Percentiles rank a stretch among this genome's conserved stretches.
phyloP scores from a whole-genome alignment of 2,797 vertebrate genomes.

The Acrossocheilus wenchowensis region DNA sequence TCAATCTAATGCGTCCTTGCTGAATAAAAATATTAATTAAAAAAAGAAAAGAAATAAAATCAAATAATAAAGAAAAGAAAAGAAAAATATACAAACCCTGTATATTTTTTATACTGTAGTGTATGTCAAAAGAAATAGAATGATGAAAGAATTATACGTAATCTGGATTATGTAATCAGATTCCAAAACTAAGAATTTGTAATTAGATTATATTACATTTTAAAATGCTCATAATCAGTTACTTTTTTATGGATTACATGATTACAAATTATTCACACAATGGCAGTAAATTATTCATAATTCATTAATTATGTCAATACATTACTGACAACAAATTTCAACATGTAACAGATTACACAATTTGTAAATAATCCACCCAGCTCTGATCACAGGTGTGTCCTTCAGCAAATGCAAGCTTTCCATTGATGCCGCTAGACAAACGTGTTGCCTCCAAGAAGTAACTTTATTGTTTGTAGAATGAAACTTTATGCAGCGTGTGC shows the following conservation, averaged over 20 bases:
- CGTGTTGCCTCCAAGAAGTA: neutral
- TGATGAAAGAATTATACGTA: no score
- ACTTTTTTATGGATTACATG: no score
- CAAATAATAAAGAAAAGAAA: neutral
- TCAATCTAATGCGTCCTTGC: neutral
- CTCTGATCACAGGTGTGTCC: neutral
- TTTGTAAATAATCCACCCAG: neutral
- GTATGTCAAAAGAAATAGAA: neutral
- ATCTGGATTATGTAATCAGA: no score
- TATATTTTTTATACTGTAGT: neutral
- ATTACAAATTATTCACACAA: no score
- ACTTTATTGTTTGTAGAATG: neutral
- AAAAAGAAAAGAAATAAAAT: neutral
- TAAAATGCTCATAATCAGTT: no score
- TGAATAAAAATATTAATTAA: neutral
- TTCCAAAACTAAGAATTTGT: no score
- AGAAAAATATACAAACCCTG: neutral
- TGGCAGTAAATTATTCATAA: no score
- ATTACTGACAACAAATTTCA: neutral
- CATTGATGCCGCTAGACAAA: neutral
- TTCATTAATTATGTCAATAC: neutral
- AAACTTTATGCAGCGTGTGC: constrained; percentile 7
- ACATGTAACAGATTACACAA: neutral
- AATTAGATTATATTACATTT: no score
- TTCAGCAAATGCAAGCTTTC: neutral